phyloP scores from a whole-genome alignment of 2,888 invertebrate genomes.

The Caenorhabditis uteleia region DNA sequence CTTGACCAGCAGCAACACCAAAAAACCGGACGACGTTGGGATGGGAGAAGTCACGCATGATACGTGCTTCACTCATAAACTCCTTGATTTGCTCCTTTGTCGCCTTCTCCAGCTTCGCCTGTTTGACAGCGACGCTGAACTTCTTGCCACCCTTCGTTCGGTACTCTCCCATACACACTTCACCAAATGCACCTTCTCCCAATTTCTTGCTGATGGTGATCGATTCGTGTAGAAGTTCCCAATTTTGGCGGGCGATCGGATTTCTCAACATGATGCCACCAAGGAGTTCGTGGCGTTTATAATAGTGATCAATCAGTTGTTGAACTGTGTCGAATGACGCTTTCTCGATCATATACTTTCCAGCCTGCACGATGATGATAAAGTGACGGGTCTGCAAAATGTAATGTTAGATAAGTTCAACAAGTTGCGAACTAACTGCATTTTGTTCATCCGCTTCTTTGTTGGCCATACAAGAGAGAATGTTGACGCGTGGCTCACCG shows the following conservation, averaged over 20 bases:
- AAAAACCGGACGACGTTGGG: constrained; percentile 51
- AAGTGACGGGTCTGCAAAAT: constrained; percentile 41
- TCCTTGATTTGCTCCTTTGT: constrained; percentile 58
- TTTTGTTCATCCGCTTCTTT: not conserved
- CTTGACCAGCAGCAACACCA: constrained; percentile 50
- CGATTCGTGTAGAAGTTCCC: constrained; percentile 55
- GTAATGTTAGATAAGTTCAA: too few relatives aligned
- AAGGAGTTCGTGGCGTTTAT: constrained; percentile 10
- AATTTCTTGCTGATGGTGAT: constrained; percentile 51
- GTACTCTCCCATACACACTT: constrained; percentile 36
- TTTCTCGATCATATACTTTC: constrained; percentile 37
- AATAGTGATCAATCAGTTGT: constrained; percentile 23
- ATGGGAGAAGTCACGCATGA: constrained; percentile 51
- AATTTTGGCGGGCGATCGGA: constrained; percentile 43
- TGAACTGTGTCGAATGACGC: constrained; percentile 25
- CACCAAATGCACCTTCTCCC: constrained; percentile 63
- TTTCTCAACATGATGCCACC: constrained; percentile 15
- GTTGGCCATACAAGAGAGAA: constrained; percentile 44
- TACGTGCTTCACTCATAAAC: constrained; percentile 54
- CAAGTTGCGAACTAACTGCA: too few relatives aligned
- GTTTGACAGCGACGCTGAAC: constrained; percentile 31
- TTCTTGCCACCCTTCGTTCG: constrained; percentile 4
- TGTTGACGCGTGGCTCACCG: constrained; percentile 32
- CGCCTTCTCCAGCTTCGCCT: constrained; percentile 48
- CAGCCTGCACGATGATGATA: constrained; percentile 17